phyloP scores from a whole-genome alignment of 2,113 vertebrate species.

The Todiramphus chloris region DNA sequence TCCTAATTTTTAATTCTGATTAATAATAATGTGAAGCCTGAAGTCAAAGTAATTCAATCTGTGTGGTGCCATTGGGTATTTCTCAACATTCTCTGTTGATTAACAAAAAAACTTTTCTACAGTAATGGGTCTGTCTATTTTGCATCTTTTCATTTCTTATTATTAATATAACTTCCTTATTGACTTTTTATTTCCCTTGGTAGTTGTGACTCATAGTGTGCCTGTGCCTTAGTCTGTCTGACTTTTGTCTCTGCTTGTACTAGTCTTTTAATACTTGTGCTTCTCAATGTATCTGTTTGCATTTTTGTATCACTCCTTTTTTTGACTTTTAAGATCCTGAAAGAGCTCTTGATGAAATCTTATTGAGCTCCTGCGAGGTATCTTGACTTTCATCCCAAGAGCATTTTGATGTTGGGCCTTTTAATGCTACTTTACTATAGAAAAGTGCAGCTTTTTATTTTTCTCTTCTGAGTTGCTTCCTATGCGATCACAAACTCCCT shows the following conservation, averaged over 20 bases:
- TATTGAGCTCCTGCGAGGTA: background rate
- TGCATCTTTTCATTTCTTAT: background rate
- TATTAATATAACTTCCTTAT: background rate
- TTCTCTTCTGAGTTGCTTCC: background rate
- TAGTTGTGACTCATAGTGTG: background rate
- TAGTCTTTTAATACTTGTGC: background rate
- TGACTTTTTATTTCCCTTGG: background rate
- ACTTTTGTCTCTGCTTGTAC: background rate
- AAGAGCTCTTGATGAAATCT: conserved; percentile 13
- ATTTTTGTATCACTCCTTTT: background rate
- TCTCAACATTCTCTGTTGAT: background rate
- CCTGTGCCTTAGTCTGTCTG: background rate
- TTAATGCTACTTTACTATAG: background rate
- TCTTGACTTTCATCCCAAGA: conserved; percentile 24
- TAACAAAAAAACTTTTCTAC: background rate
- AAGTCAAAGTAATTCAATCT: background rate
- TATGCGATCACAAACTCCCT: conserved; percentile 5
- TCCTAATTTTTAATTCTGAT: background rate
- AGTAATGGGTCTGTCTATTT: background rate
- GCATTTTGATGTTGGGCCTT: background rate
- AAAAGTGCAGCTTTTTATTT: background rate
- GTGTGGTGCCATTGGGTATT: background rate
- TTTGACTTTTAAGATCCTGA: background rate
- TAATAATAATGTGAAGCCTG: background rate
- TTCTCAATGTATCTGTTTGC: background rate